Conservation (phyloP, 2,797 vertebrate species). For the Smutsia gigantea region DNA sequence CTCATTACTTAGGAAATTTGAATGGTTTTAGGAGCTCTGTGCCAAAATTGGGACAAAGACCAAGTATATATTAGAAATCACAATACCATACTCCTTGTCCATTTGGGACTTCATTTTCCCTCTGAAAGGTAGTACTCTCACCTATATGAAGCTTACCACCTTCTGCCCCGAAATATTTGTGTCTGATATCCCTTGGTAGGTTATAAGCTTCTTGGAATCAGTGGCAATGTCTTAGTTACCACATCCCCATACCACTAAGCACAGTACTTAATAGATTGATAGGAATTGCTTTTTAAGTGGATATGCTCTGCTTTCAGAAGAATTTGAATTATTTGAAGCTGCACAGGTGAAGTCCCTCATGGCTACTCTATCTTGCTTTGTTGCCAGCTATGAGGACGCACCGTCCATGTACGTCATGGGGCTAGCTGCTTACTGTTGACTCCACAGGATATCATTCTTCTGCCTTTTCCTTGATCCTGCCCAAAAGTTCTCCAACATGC, state of each 20-base stretch:
- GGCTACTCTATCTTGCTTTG: not conserved
- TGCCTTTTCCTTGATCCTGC: not conserved
- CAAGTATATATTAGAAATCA: not conserved
- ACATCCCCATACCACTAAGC: not conserved
- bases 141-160: not conserved
- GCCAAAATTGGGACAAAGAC: not conserved
- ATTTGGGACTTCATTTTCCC: not conserved
- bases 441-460: not conserved
- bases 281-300: not conserved
- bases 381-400: not conserved
- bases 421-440: not conserved
- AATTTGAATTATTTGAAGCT: not conserved
- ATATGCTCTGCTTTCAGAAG: not conserved
- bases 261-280: not conserved
- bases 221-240: not conserved
- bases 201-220: not conserved
- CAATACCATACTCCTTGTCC: not conserved
- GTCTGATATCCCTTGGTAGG: not conserved
- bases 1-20: not conserved
- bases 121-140: not conserved
- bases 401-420: not conserved
- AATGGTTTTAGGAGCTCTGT: not conserved
- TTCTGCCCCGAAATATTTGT: not conserved
- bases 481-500: not conserved
- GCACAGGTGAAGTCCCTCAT: not conserved